These are phyloP conservation scores for Pseudolaguvia tuberculata DNA, from an alignment of 2,113 vertebrate genomes.

Conservation along the genomic window DNA sequence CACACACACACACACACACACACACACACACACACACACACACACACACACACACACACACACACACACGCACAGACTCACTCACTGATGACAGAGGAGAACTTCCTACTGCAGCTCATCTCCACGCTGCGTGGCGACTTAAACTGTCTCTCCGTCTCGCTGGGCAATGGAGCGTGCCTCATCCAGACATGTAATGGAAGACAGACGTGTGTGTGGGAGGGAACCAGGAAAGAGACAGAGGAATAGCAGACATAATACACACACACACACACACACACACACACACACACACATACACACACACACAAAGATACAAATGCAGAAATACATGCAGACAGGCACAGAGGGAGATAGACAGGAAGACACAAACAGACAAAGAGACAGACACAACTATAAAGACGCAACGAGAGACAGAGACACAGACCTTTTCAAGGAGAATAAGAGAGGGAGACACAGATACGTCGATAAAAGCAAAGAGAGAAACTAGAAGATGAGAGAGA, in stretches of 20 bases:
- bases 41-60: slow-evolving; percentile 40
- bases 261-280: slow-evolving; percentile 3
- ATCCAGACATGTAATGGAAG: slow-evolving; percentile 43
- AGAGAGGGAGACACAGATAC: neutral
- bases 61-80: slow-evolving; percentile 39
- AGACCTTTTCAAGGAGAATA: neutral
- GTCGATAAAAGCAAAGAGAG: too few relatives aligned
- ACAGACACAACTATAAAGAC: neutral
- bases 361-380: neutral
- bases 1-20: too few relatives aligned
- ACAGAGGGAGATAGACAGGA: too few relatives aligned
- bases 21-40: too few relatives aligned
- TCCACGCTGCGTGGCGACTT: slow-evolving; percentile 43
- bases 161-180: slow-evolving; percentile 46
- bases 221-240: slow-evolving; percentile 10
- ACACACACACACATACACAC: neutral
- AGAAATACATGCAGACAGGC: too few relatives aligned
- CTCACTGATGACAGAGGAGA: slow-evolving; percentile 36
- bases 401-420: too few relatives aligned
- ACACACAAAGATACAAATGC: too few relatives aligned
- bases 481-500: too few relatives aligned
- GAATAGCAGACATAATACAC: too few relatives aligned
- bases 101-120: slow-evolving; percentile 49
- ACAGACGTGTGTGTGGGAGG: slow-evolving; percentile 34
- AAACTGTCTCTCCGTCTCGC: slow-evolving; percentile 48